Evolutionary conservation across 2,113 vertebrate genomes (phyloP).

Genomic region (Pteronura brasiliensis): DNA sequence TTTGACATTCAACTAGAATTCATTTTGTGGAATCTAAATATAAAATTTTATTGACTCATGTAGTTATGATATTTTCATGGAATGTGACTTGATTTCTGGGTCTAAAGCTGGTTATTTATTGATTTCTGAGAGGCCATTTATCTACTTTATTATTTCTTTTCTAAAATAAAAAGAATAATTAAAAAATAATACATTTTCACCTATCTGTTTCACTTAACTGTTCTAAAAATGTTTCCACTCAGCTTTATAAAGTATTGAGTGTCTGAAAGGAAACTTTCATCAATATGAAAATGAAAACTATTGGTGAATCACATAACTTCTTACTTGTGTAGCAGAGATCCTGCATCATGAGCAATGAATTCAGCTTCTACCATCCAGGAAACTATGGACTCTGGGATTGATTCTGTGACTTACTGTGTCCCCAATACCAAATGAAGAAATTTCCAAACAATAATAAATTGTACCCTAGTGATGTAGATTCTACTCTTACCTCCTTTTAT

Average conservation of each 20-base stretch:
- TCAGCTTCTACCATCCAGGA: not conserved
- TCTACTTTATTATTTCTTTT: slow-evolving; percentile 6
- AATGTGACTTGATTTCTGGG: not conserved
- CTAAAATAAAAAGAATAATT: not conserved
- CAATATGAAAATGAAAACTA: not conserved
- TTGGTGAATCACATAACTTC: not conserved
- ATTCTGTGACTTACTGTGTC: not conserved
- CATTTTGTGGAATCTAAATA: not conserved
- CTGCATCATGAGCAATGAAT: not conserved
- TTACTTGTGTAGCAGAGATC: not conserved
- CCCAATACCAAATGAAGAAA: not conserved
- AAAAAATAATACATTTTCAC: not conserved
- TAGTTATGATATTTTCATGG: not conserved
- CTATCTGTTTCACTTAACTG: not conserved
- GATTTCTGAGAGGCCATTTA: not conserved
- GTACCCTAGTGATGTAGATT: not conserved
- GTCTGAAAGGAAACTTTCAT: not conserved
- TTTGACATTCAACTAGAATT: not conserved
- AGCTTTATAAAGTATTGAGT: not conserved
- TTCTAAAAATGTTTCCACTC: not conserved
- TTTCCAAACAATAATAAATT: not conserved
- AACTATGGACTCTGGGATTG: not conserved
- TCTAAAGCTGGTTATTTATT: not conserved
- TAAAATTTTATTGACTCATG: not conserved
- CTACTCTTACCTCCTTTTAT: not conserved